phyloP scores from a whole-genome alignment of 2,888 invertebrate species.

The Noctuana brunneofusca region DNA sequence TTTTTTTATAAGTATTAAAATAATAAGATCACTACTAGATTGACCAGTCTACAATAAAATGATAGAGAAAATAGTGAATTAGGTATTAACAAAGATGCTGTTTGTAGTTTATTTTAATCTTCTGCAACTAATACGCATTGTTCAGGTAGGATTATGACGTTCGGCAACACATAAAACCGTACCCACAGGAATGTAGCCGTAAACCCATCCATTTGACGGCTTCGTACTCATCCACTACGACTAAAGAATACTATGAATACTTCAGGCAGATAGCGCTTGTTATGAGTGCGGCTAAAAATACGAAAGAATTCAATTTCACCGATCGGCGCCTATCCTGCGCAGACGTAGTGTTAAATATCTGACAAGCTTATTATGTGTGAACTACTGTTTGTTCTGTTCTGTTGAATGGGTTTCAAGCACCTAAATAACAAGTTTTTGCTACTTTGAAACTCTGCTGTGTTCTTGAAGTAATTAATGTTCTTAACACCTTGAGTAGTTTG shows the following conservation, averaged over 20 bases:
- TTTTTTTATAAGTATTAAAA: too few species aligned
- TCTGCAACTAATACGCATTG: too few species aligned
- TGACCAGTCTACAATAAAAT: too few species aligned
- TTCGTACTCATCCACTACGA: conserved; percentile 11
- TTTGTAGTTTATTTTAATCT: neutral
- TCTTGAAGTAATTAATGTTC: neutral
- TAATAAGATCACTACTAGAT: too few species aligned
- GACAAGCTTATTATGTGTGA: conserved; percentile 56
- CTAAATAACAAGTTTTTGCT: conserved; percentile 8
- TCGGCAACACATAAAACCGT: neutral
- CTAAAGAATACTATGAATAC: conserved; percentile 35
- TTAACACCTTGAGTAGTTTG: neutral
- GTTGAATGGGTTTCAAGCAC: conserved; percentile 3
- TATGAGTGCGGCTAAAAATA: conserved; percentile 47
- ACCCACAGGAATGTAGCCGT: conserved; percentile 28
- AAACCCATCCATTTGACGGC: conserved; percentile 20
- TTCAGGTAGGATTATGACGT: neutral
- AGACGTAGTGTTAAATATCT: conserved; percentile 61
- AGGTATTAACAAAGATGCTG: too few species aligned
- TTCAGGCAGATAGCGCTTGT: conserved; percentile 37
- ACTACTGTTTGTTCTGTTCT: conserved; percentile 15
- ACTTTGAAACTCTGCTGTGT: neutral
- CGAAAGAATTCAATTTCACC: conserved; percentile 44
- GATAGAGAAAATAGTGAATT: too few species aligned
- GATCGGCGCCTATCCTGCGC: conserved; percentile 58